A percentile compares a stretch with the other conserved stretches of the same genome.
phyloP scores from a whole-genome alignment of 2,888 invertebrate genomes.

The Gerosis bhagava region DNA sequence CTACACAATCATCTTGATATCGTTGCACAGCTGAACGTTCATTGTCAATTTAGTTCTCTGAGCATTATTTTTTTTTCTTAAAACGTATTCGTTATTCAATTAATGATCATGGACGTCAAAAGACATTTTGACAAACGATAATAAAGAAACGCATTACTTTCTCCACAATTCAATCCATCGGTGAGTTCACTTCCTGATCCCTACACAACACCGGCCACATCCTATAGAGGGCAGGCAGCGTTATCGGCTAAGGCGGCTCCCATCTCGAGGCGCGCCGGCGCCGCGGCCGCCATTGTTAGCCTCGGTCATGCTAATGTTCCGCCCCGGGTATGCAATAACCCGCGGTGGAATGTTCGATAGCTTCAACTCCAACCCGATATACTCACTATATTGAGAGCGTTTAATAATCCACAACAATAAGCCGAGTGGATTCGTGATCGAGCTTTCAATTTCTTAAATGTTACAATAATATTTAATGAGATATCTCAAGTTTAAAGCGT shows the following conservation, averaged over 20 bases:
- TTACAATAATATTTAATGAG: no score
- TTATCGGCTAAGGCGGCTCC: conserved; percentile 46
- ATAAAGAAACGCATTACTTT: no score
- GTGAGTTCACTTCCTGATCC: conserved; percentile 9
- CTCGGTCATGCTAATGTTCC: conserved; percentile 22
- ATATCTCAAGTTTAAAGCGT: no score
- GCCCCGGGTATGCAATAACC: conserved; percentile 28
- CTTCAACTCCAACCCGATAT: conserved; percentile 18
- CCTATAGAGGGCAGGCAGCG: no score
- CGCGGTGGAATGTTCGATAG: conserved; percentile 36
- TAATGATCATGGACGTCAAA: no score
- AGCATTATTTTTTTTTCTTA: no score
- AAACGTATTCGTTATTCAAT: no score
- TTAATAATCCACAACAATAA: conserved; percentile 24
- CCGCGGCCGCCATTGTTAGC: conserved; percentile 39
- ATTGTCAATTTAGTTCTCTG: no score
- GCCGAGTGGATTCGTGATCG: conserved; percentile 18
- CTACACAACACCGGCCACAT: no score
- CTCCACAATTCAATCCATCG: conserved; percentile 9
- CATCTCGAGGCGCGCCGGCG: conserved; percentile 39
- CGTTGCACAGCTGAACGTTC: no score
- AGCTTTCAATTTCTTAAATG: conserved; percentile 27
- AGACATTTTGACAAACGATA: no score
- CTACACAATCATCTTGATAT: no score
- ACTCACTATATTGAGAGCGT: conserved; percentile 20